Evolutionary conservation across 2,113 vertebrate genomes (phyloP).

Genomic region (Hylia prasina): DNA sequence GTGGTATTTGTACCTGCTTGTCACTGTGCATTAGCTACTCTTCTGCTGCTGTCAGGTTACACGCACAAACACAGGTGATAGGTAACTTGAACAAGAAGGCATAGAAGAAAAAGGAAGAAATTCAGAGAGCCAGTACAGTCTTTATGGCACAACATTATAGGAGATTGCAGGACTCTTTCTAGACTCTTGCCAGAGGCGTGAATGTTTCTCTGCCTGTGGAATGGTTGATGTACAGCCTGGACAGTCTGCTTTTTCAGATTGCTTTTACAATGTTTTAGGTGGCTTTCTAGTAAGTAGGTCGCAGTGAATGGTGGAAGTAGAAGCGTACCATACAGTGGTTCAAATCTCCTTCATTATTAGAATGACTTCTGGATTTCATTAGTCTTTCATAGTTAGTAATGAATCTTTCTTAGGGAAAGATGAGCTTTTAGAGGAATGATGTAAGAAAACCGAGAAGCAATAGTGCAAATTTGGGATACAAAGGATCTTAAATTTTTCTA

Average conservation of each 20-base stretch:
- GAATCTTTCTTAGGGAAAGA: neutral
- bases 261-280: neutral
- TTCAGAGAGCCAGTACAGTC: neutral
- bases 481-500: neutral
- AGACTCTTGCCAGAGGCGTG: fast-evolving
- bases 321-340: neutral
- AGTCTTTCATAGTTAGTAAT: neutral
- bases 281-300: neutral
- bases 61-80: neutral
- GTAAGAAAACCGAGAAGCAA: neutral
- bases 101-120: neutral
- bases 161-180: neutral
- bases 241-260: neutral
- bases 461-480: neutral
- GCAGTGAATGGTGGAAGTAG: neutral
- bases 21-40: neutral
- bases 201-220: neutral
- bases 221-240: neutral
- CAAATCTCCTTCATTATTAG: neutral
- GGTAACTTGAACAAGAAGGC: neutral
- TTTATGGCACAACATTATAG: neutral
- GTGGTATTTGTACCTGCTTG: neutral
- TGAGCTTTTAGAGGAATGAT: neutral
- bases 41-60: neutral
- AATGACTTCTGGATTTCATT: neutral